Evolutionary conservation across 2,888 invertebrate genomes (phyloP), one percentile per base, ranked within the genome.

Genomic region (Unio delphinus): DNA sequence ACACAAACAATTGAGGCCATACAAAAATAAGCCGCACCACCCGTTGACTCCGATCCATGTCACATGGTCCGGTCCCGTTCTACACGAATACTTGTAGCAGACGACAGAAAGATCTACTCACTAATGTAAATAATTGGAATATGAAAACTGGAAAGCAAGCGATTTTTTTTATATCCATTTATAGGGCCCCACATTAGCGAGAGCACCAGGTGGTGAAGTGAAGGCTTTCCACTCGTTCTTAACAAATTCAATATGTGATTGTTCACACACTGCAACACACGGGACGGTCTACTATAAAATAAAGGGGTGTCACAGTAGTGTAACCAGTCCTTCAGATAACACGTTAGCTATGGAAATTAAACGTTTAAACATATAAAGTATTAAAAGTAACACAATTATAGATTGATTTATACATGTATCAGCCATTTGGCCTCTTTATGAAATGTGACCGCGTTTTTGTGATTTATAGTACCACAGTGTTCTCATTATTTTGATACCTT

Each of bases 241-340:
- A 74, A 67, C 72, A 74, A 76, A 79, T 72, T 76, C 76, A 75
- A 79, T 79, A 76, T 71, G 72, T 74, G 74, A 76, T 76, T 74
- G 72, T 72, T 74, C 73, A 73, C 78, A 78, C 63, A 75, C 57
- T 64, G 58, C 57, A 64, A 57, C 28, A 59, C 54, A 62, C 65
- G 72, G 78, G 68, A 70, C 65, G 58, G 65, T 55, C 64, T 62
- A 45, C 23, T 68, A 63, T 65, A 70, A 73, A 70, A 73, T 70
- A 68, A 68, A 65, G 66, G 54, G 58, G 59, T 65, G 65, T 68
- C 70, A 70, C 60, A 58, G 62, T 67, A 68, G 65, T 73, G 61
- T 28, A 56, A 55, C 63, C 68, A 73, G 68, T 45, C 45, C 45
- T 45, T 45, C 8, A 11, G 45, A 45, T 45, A 45, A 11, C 45